Evolutionary conservation across 2,888 invertebrate genomes (phyloP), one percentile per base, ranked within the genome.

Genomic region (Macrosiphum euphorbiae): DNA sequence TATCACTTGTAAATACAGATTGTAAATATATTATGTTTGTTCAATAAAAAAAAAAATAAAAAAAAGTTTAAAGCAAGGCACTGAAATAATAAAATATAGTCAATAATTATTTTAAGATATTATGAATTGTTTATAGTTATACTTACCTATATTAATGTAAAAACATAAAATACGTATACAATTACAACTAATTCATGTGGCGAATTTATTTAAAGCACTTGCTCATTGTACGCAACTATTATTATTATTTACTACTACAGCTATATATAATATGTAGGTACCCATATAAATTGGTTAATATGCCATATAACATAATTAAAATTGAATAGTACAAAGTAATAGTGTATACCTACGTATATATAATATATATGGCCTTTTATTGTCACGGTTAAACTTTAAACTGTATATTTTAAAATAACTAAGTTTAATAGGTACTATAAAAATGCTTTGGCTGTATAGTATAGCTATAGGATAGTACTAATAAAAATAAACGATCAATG

Each of bases 401-500:
- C 78, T 35, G 78, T 78, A 8, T 78, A 78, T 35, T 35, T 78
- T 35, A 35, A 78, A 78, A 78, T 16, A 2, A 35, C 78, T 78
- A 78, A 78, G 78, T 78, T 35, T 35, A 52, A 44, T 44, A 89
- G 20, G 35, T 47, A 84, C 55, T 47, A 91, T 47, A 91, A 91
- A 90, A 91, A 86, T 85, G 24, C 58, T 91, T 84, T 24, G 58
- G 28, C 26, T 55, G 44, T 85, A 28, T 55, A 58, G 16, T 7
- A 78, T 35, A 35, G 55, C n/a, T 58, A 67, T 67, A 16, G 24
- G 28, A 85, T 86, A 91, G 3, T 85, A 91, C 85, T 58, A 86
- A 86, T 91, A 86, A 91, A 91, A 91, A 91, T 91, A 91, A 91
- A 58, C 26, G 24, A 47, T 86, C 85, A 58, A 91, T 86, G n/a